Percentiles rank a stretch among this genome's conserved stretches.
phyloP scores from a whole-genome alignment of 2,797 vertebrate species.

The Glossophaga mutica region DNA sequence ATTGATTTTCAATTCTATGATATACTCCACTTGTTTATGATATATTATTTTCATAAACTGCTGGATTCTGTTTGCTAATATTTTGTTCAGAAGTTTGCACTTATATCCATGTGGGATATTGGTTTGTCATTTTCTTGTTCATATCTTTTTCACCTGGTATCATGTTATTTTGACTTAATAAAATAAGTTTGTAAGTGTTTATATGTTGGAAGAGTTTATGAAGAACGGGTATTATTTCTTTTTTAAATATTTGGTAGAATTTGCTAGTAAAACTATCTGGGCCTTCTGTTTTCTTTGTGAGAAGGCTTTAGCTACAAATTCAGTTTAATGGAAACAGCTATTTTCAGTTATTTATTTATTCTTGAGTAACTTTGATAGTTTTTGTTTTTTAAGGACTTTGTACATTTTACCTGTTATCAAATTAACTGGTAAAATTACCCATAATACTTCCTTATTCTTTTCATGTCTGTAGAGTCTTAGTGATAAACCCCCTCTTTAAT shows the following conservation, averaged over 20 bases:
- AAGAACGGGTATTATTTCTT: neutral
- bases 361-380: neutral
- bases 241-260: no score
- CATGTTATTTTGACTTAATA: neutral
- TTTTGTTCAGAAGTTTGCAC: no score
- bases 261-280: neutral
- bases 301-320: neutral
- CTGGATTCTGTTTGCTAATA: no score
- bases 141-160: neutral
- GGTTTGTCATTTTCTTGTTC: neutral
- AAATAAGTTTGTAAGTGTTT: neutral
- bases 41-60: no score
- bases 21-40: no score
- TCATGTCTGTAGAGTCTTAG: neutral
- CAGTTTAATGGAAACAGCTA: neutral
- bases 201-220: neutral
- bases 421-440: neutral
- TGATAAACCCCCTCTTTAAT: neutral
- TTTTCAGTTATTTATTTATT: neutral
- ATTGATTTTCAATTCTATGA: no score
- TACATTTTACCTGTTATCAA: neutral
- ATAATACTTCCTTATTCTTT: neutral
- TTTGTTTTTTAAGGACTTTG: neutral
- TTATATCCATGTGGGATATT: no score
- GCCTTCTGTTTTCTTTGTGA: neutral